phyloP scores from a whole-genome alignment of 2,797 vertebrate species.

The Oryzias dopingdopingensis region DNA sequence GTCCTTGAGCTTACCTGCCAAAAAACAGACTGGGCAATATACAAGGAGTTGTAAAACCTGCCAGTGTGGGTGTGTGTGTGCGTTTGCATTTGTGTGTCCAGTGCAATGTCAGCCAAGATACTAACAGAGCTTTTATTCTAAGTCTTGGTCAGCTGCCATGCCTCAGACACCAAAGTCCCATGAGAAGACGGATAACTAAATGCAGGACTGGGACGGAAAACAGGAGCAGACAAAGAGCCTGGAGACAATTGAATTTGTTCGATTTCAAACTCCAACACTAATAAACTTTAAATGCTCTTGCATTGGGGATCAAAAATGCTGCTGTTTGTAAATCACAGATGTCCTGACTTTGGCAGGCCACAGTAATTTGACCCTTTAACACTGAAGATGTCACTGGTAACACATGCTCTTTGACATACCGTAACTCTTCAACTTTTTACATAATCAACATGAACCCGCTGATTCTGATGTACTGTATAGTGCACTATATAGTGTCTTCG shows the following conservation, averaged over 20 bases:
- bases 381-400: too few species aligned
- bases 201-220: constrained; percentile 20
- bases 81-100: constrained; percentile 47
- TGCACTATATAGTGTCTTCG: too few species aligned
- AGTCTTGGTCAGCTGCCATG: constrained; percentile 71
- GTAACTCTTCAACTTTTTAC: too few species aligned
- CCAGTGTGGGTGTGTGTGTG: constrained; percentile 32
- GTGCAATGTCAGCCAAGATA: constrained; percentile 80
- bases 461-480: too few species aligned
- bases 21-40: constrained; percentile 66
- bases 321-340: too few species aligned
- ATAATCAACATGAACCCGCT: too few species aligned
- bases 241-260: constrained; percentile 17
- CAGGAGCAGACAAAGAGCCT: constrained; percentile 3
- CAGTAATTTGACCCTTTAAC: too few species aligned
- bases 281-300: too few species aligned
- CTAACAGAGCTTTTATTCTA: constrained; percentile 76
- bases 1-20: constrained; percentile 78
- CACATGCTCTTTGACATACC: too few species aligned
- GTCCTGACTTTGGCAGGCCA: too few species aligned
- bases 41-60: constrained; percentile 73
- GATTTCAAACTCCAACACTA: constrained; percentile 2
- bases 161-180: constrained; percentile 35
- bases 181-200: constrained; percentile 46
- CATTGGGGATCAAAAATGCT: too few species aligned